Base-by-base conservation (phyloP, 2,888 invertebrate genomes). In the Odontocolon sp. region DNA sequence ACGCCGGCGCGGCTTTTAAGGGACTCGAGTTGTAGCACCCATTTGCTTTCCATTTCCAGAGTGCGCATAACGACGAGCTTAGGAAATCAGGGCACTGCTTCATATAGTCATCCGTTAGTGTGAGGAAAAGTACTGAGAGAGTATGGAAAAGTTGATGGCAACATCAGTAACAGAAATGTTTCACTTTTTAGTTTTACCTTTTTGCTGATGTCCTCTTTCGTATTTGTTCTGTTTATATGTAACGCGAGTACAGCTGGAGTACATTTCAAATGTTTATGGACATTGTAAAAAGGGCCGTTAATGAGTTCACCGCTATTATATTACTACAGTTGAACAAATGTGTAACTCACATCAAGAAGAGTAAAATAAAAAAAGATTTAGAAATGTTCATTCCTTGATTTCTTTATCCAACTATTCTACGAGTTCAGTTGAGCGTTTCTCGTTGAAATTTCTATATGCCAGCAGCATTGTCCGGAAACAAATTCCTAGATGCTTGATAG, bases 401-500 rank as follows among this genome's bases (percentile, higher is more conserved):
- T 42, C 8, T 42, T n/a, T 0, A 2, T 8, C 5, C 1, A 2
- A 3, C 5, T n/a, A 5, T 23, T 5, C n/a, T n/a, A 18, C 9
- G n/a, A n/a, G n/a, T 23, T 6, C 33, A 33, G 33, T n/a, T 33
- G 8, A n/a, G 33, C 11, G 1, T 23, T 36, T 11, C 28, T 23
- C 36, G 47, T 16, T 38, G n/a, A 33, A 52, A 38, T 36, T 38
- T 61, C 42, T 45, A n/a, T n/a, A 31, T 18, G 18, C 21, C 31
- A 21, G 61, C 61, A 45, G 18, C n/a, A 61, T 45, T 26, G 11
- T 23, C 26, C 23, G 9, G n/a, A 50, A 21, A 9, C 45, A 47
- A 23, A 47, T 47, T 18, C 8, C 11, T 36, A 40, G 21, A 57
- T 14, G 16, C n/a, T 2, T n/a, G 28, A 73, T 66, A 21, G 33